Evolutionary conservation across 2,113 vertebrate genomes (phyloP).

Genomic region (Pan paniscus): DNA sequence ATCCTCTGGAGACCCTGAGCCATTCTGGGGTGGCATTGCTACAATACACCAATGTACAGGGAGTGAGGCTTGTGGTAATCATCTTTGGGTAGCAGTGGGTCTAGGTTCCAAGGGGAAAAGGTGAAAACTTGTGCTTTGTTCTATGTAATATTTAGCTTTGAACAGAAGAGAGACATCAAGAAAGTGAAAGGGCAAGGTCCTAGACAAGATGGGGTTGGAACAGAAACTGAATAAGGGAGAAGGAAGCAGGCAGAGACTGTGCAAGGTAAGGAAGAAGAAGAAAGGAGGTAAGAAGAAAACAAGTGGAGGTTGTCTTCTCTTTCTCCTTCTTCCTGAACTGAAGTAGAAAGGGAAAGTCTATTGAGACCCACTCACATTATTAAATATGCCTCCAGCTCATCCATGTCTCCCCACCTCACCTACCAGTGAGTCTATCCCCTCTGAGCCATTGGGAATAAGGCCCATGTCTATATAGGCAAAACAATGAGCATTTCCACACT

Average conservation of each 20-base stretch:
- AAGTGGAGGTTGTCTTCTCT: accelerated
- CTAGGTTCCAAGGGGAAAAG: background rate
- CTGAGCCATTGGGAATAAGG: background rate
- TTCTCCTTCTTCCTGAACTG: background rate
- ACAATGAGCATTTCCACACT: background rate
- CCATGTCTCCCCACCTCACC: background rate
- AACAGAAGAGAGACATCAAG: background rate
- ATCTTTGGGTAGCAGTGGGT: accelerated
- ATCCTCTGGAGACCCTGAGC: background rate
- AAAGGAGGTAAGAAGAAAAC: background rate
- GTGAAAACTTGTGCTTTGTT: background rate
- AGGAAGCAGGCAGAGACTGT: background rate
- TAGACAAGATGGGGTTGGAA: background rate
- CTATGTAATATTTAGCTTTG: background rate
- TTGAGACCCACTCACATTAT: accelerated
- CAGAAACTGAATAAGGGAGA: background rate
- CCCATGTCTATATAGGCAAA: background rate
- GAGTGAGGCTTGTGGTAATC: background rate
- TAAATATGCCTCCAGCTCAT: background rate
- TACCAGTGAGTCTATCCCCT: no score
- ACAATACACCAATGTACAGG: no score
- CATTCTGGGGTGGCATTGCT: background rate
- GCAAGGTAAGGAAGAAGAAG: background rate
- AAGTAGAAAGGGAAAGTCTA: background rate
- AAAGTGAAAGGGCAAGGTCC: background rate